Percentiles rank a stretch among this genome's conserved stretches.
Evolutionary conservation across 2,113 vertebrate species (phyloP).

Genomic region (Coracopsis vasa): DNA sequence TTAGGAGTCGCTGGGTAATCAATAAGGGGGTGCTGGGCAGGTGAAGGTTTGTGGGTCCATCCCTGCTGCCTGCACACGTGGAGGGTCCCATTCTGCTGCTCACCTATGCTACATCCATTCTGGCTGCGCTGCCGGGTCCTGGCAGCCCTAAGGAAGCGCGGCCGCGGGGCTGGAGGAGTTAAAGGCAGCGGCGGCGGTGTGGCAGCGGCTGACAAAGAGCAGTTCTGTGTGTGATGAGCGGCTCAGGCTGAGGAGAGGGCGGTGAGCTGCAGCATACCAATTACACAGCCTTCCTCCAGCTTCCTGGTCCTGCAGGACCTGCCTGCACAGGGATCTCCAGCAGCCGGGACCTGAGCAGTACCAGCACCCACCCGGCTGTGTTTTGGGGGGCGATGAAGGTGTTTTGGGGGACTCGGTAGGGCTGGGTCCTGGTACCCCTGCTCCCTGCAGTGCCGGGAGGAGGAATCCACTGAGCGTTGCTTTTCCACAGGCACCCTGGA

Average conservation of each 20-base stretch:
- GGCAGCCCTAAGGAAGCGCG: background rate
- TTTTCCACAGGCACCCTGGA: background rate
- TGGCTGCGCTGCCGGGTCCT: accelerated
- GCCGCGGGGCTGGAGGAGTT: conserved; percentile 17
- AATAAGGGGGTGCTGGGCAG: background rate
- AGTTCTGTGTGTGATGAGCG: conserved; percentile 46
- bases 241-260: conserved; percentile 26
- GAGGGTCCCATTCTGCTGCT: background rate
- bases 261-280: conserved; percentile 50
- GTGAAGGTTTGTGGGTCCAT: background rate
- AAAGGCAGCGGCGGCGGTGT: background rate
- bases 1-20: background rate
- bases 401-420: background rate
- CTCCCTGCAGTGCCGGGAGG: background rate
- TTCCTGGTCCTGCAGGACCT: background rate
- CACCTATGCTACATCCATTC: accelerated
- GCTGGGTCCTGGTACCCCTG: background rate
- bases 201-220: conserved; percentile 51
- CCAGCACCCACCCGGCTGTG: background rate
- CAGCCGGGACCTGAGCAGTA: background rate
- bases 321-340: background rate
- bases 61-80: background rate
- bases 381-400: background rate
- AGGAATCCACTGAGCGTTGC: background rate
- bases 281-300: background rate